Evolutionary conservation across 2,797 vertebrate species (phyloP), one percentile per base, ranked within the genome.

Genomic region (Lutjanus campechanus): DNA sequence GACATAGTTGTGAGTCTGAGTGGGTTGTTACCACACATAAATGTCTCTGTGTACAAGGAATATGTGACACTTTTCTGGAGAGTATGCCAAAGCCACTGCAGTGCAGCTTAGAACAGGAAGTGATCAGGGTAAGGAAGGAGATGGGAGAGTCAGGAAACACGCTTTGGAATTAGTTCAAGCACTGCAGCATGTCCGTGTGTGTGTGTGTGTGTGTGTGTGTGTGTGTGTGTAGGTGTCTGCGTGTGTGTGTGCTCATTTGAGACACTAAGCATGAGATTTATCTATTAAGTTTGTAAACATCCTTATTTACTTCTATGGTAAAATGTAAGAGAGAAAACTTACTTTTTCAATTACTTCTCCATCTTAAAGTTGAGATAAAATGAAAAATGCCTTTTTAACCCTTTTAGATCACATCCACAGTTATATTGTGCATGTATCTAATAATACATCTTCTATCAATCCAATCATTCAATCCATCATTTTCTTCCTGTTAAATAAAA

Each of bases 101-200:
- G 84, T 69, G 87, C 60, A 69, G 80, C 79, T 88, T 53, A 77
- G 76, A 88, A 81, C 66, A 84, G 90, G 85, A 90, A 88, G 88
- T 88, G 88, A 91, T 88, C 80, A 82, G 84, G 89, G 85, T 47
- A 74, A 69, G 89, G 91, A 91, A 88, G 89, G 83, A 89, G 84
- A 82, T 41, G 56, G 87, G 74, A 81, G 82, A 86, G 81, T 80
- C 81, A 85, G 87, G 79, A 90, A 91, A 77, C 70, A 75, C 75
- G 49, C 74, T 85, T 80, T 90, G 86, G 85, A 89, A 91, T 85
- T 80, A 83, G 72, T 83, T 91, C 76, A 90, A 81, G 55, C 62
- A 41, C 73, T 68, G 84, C 69, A 43, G 65, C 49, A 60, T 65
- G 63, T 73, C 25, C n/a, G 1, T 71, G n/a, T 53, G 64, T 77